Conservation (phyloP, 1,140 invertebrate genomes). For the Phymastichus coffea region DNA sequence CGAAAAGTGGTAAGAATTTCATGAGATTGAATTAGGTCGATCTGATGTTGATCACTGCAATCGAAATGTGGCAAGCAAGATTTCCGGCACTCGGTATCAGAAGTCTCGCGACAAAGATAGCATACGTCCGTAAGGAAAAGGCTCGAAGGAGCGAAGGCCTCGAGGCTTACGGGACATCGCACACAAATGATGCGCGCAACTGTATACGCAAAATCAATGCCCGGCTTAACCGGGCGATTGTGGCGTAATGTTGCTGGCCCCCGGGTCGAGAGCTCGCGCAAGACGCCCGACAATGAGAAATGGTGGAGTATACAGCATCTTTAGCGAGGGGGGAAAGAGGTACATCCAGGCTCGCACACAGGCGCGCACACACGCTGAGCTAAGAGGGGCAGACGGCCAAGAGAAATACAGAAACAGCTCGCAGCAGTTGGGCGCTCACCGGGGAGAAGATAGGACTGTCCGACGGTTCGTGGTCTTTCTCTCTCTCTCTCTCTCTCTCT, state of each 20-base stretch:
- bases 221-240: constrained; percentile 42
- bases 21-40: too few species aligned
- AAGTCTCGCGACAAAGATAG: too few species aligned
- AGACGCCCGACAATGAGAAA: background rate
- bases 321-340: background rate
- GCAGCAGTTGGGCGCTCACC: background rate
- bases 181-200: constrained; percentile 39
- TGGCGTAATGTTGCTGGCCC: constrained; percentile 38
- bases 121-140: background rate
- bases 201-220: constrained; percentile 49
- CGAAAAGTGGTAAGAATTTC: too few species aligned
- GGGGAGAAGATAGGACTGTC: constrained; percentile 29
- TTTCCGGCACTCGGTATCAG: too few species aligned
- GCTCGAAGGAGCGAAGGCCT: background rate
- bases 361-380: background rate
- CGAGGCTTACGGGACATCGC: constrained; percentile 31
- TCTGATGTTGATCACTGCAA: too few species aligned
- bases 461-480: constrained; percentile 14
- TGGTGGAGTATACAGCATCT: background rate
- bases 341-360: too few species aligned
- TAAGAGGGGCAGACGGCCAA: background rate
- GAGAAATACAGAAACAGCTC: background rate
- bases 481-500: constrained; percentile 11
- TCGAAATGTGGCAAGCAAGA: too few species aligned
- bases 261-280: constrained; percentile 18